phyloP scores from a whole-genome alignment of 2,113 vertebrate genomes.

The Natator depressus region DNA sequence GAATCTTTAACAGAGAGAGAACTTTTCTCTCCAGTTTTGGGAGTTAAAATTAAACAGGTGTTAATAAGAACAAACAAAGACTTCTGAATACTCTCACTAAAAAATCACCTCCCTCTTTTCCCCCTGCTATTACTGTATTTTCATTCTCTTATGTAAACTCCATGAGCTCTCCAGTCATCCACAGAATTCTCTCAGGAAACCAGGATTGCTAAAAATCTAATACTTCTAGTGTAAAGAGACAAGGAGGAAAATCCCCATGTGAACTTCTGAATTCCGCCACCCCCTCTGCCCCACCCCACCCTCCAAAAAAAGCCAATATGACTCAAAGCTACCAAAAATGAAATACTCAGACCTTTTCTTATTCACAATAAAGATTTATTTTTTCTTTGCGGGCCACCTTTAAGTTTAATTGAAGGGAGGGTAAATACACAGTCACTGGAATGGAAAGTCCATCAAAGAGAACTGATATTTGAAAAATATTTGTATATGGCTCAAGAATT shows the following conservation, averaged over 20 bases:
- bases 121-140: neutral
- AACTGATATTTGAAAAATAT: neutral
- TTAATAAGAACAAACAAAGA: neutral
- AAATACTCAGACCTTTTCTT: neutral
- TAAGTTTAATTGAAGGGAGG: neutral
- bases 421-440: neutral
- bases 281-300: too few species aligned
- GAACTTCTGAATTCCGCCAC: neutral
- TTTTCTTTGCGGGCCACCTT: neutral
- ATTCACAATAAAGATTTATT: neutral
- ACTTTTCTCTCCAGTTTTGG: neutral
- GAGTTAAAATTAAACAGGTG: neutral
- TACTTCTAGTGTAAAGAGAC: neutral
- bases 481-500: neutral
- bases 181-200: too few species aligned
- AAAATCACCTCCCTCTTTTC: neutral
- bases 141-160: neutral
- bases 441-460: neutral
- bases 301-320: neutral
- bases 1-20: neutral
- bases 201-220: neutral
- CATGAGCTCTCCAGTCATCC: neutral
- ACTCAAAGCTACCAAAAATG: neutral
- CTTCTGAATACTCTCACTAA: neutral
- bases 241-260: neutral